phyloP scores from a whole-genome alignment of 2,797 vertebrate genomes.

The Eurystomus glaucurus region DNA sequence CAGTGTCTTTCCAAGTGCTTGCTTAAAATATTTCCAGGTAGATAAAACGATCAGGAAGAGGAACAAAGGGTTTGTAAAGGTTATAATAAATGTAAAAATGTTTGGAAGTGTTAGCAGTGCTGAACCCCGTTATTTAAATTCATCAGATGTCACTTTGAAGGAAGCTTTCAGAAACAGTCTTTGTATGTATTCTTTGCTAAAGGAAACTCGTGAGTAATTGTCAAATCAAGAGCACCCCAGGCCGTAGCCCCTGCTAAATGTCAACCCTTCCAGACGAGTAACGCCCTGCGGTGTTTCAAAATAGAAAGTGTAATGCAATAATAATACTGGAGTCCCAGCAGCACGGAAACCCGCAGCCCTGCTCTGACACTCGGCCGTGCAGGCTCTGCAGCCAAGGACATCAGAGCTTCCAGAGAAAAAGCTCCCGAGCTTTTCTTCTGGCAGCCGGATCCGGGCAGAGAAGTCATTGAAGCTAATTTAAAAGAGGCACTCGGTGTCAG shows the following conservation, averaged over 20 bases:
- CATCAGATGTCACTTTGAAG: conserved; percentile 65
- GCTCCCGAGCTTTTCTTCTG: not conserved
- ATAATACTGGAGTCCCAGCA: not conserved
- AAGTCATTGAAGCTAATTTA: not conserved
- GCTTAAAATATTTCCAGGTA: conserved; percentile 45
- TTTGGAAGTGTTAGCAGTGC: conserved; percentile 55
- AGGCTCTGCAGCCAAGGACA: not conserved
- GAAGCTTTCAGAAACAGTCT: conserved; percentile 42
- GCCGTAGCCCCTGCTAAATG: conserved; percentile 31
- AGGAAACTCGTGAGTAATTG: not conserved
- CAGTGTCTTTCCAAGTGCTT: not conserved
- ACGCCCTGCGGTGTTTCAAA: not conserved
- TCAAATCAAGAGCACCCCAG: conserved; percentile 47
- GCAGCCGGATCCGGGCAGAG: not conserved
- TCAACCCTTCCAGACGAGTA: conserved; percentile 22
- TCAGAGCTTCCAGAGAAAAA: not conserved
- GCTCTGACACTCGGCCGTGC: accelerated
- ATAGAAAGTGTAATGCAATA: not conserved
- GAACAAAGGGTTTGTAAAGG: conserved; percentile 56
- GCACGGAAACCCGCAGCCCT: not conserved
- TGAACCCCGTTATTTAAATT: conserved; percentile 55
- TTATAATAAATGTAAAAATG: conserved; percentile 54
- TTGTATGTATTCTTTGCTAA: not conserved
- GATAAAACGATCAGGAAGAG: not conserved
- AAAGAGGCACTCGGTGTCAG: not conserved